Base-by-base conservation (phyloP, 1,140 invertebrate species). In the Pogonomyrmex californicus region DNA sequence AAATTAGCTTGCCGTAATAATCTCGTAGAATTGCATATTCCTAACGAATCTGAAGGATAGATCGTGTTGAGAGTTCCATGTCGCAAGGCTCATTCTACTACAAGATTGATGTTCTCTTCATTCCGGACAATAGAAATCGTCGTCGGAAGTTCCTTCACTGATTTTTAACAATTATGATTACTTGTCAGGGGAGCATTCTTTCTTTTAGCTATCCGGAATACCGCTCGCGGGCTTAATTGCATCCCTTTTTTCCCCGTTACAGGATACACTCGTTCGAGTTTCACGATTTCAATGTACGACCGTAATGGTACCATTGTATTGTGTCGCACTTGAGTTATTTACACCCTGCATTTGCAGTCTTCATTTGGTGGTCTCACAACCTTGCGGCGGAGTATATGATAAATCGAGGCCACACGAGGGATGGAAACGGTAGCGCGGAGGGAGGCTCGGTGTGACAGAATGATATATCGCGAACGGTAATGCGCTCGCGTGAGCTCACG, bases 401-500 rank as follows among this genome's bases (percentile, higher is more conserved):
- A 83, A 83, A 83, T 82, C 68, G 68, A 83, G 68, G 79, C 54
- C 47, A 36, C 33, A 10, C 66, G 17, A 17, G 38, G 47, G 54
- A 23, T 23, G 23, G 23, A 23, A 60, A 41, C 9, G 14, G 38
- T 58, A 60, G 14, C 38, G 14, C 14, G 5, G 38, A 58, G 23
- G 23, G 38, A 58, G 36, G 5, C 38, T 6, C 66, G 4, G 30
- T 49, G 54, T 60, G 56, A 83, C 68, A 82, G 66, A 62, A 75
- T 83, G 79, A 83, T 83, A 83, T 47, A 83, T 83, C 79, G 54
- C 41, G n/a, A 58, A 41, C 65, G 51, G 79, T 73, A 68, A 81
- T 58, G 51, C 66, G 36, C 30, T 38, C 66, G 63, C 49, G 36
- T 66, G 49, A n/a, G 38, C n/a, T 66, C 38, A 41, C 79, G 41